phyloP scores from a whole-genome alignment of 2,888 invertebrate species.

The Proisotoma minuta region DNA sequence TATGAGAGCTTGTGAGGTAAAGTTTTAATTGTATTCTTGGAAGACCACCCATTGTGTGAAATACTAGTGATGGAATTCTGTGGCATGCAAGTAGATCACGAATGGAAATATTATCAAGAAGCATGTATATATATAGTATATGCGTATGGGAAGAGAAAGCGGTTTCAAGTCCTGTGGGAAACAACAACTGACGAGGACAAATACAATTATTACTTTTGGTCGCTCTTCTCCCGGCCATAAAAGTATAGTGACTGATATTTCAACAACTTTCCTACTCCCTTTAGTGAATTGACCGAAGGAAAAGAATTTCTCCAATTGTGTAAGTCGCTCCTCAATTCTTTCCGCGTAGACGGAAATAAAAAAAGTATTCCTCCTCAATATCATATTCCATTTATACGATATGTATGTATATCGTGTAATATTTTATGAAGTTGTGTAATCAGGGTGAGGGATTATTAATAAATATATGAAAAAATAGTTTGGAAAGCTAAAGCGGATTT shows the following conservation, averaged over 20 bases:
- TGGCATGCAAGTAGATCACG: neutral
- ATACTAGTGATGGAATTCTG: slow-evolving; percentile 27
- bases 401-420: no score
- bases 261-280: neutral
- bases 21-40: slow-evolving; percentile 45
- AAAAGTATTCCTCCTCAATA: no score
- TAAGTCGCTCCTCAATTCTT: neutral
- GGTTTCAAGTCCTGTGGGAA: slow-evolving; percentile 40
- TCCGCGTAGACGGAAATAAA: neutral
- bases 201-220: slow-evolving; percentile 28
- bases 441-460: no score
- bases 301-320: neutral
- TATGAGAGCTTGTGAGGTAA: no score
- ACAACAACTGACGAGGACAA: slow-evolving; percentile 37
- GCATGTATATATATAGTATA: neutral
- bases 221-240: slow-evolving; percentile 5
- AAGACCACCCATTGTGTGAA: slow-evolving; percentile 43
- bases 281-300: neutral
- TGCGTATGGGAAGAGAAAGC: neutral
- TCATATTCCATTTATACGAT: no score
- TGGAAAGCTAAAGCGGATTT: no score
- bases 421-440: no score
- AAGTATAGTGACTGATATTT: neutral
- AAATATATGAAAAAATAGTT: no score
- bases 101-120: neutral